These are phyloP conservation scores for Meta bourneti DNA, from an alignment of 2,888 invertebrate species.

Conservation along the genomic window DNA sequence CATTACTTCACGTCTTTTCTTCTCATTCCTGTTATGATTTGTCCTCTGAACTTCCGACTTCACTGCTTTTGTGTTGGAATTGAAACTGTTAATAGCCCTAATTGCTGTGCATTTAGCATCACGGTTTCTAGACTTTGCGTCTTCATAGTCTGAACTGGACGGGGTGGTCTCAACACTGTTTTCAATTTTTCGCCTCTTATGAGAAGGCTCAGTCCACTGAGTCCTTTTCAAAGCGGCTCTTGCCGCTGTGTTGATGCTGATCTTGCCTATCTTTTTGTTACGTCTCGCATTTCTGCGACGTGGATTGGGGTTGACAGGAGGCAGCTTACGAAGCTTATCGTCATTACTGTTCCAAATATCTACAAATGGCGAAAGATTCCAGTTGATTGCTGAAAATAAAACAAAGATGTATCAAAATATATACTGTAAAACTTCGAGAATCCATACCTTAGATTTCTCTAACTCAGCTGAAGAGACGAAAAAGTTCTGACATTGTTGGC, in stretches of 20 bases:
- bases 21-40: slow-evolving; percentile 12
- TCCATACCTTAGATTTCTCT: no score
- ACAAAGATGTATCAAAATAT: no score
- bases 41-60: slow-evolving; percentile 1
- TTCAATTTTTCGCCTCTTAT: background rate
- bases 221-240: background rate
- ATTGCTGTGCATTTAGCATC: background rate
- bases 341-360: background rate
- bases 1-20: background rate
- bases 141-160: background rate
- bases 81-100: background rate
- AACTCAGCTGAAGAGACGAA: no score
- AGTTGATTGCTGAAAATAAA: no score
- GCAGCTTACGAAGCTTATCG: background rate
- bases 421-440: no score
- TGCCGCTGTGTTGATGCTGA: background rate
- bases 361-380: background rate
- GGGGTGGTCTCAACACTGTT: slow-evolving; percentile 47
- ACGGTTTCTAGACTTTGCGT: background rate
- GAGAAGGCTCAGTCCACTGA: background rate
- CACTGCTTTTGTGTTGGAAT: background rate
- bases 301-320: background rate
- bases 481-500: no score
- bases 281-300: background rate
- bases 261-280: background rate